phyloP scores from a whole-genome alignment of 2,113 vertebrate genomes.

The Marmota monax region DNA sequence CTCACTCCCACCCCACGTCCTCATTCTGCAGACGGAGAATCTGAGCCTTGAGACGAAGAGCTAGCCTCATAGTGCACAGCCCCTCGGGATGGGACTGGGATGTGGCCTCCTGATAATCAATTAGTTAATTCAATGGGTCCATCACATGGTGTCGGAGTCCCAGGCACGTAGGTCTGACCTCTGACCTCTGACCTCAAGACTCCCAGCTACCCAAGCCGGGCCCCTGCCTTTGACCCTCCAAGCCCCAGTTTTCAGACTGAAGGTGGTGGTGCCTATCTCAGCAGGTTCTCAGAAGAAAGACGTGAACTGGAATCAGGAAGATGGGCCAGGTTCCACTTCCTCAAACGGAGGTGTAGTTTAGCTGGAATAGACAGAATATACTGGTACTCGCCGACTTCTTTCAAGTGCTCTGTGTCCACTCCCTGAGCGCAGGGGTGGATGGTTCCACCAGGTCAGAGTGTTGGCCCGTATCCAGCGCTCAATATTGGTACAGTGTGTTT shows the following conservation, averaged over 20 bases:
- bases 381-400: too few relatives aligned
- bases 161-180: fast-evolving
- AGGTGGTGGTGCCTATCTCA: not conserved
- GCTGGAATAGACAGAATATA: not conserved
- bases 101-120: not conserved
- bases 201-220: not conserved
- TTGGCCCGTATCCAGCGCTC: not conserved
- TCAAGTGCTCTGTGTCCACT: not conserved
- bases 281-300: not conserved
- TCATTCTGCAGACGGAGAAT: not conserved
- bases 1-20: fast-evolving
- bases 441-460: not conserved
- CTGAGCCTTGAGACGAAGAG: not conserved
- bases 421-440: not conserved
- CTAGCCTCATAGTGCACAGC: not conserved
- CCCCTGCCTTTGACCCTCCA: not conserved
- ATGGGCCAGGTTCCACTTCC: not conserved
- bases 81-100: too few relatives aligned
- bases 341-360: not conserved
- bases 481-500: too few relatives aligned
- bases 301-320: not conserved
- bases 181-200: not conserved
- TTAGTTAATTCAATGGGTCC: not conserved
- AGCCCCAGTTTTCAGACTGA: not conserved
- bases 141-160: too few relatives aligned